Conservation (phyloP, 2,888 invertebrate species). For the Blera fallax region DNA sequence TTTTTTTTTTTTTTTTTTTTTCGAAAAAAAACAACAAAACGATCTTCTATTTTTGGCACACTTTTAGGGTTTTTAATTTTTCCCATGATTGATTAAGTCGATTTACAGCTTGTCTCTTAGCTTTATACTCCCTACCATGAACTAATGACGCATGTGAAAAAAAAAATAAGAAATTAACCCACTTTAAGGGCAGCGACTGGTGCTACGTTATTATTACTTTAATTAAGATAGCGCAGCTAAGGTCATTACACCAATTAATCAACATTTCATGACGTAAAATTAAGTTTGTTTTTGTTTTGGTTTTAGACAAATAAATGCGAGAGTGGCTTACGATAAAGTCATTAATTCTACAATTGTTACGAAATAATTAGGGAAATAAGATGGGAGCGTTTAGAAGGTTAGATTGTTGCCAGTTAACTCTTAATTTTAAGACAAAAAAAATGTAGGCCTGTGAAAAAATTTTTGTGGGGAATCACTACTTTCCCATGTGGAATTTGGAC, state of each 20-base stretch:
- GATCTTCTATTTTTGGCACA: not conserved
- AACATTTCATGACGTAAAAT: not conserved
- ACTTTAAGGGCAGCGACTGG: not conserved
- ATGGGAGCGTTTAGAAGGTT: slow-evolving; percentile 5
- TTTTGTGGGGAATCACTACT: no score
- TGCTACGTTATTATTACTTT: not conserved
- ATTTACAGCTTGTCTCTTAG: not conserved
- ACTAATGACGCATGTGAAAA: not conserved
- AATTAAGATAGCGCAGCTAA: not conserved
- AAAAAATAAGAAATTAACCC: slow-evolving; percentile 3
- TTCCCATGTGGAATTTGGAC: no score
- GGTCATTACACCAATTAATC: not conserved
- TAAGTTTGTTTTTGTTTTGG: not conserved
- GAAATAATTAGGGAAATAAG: not conserved
- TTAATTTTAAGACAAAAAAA: not conserved
- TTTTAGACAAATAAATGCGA: not conserved
- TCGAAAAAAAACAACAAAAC: not conserved
- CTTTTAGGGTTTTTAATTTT: not conserved
- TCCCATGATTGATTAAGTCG: not conserved
- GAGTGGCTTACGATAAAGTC: not conserved
- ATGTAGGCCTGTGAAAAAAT: no score
- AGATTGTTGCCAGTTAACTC: not conserved
- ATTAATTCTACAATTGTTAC: not conserved
- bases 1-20: not conserved
- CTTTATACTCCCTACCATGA: not conserved